A percentile compares a stretch with the other conserved stretches of the same genome.
phyloP scores from a whole-genome alignment of 2,888 invertebrate genomes.

The Cephus pulcher region DNA sequence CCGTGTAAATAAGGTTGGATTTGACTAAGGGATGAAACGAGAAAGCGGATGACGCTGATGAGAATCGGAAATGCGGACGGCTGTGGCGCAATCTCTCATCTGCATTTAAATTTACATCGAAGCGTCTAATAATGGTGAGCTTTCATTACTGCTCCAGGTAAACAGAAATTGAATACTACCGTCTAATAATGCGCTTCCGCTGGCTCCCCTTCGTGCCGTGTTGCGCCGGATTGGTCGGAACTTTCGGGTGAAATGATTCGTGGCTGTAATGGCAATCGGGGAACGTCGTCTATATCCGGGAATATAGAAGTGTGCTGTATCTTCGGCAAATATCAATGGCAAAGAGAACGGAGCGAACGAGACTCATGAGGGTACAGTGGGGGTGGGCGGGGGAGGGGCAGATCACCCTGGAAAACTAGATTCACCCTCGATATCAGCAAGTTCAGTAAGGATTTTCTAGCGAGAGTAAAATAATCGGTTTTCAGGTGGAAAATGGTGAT shows the following conservation, averaged over 20 bases:
- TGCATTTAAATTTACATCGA: neutral
- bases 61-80: neutral
- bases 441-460: slow-evolving; percentile 16
- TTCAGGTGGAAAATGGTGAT: neutral
- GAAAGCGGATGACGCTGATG: neutral
- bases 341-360: neutral
- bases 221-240: neutral
- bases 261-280: neutral
- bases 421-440: slow-evolving; percentile 43
- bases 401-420: slow-evolving; percentile 31
- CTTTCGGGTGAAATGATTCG: neutral
- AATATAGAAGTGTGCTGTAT: neutral
- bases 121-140: neutral
- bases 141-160: neutral
- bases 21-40: neutral
- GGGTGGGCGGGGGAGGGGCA: too few relatives aligned
- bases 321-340: neutral
- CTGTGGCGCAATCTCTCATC: neutral
- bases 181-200: neutral
- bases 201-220: neutral
- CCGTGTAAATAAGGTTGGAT: neutral
- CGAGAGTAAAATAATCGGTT: neutral
- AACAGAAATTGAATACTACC: neutral
- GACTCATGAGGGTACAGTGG: neutral
- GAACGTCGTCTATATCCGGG: neutral